Conservation (phyloP, 2,888 invertebrate genomes). For the Minunthozetes semirufus region DNA sequence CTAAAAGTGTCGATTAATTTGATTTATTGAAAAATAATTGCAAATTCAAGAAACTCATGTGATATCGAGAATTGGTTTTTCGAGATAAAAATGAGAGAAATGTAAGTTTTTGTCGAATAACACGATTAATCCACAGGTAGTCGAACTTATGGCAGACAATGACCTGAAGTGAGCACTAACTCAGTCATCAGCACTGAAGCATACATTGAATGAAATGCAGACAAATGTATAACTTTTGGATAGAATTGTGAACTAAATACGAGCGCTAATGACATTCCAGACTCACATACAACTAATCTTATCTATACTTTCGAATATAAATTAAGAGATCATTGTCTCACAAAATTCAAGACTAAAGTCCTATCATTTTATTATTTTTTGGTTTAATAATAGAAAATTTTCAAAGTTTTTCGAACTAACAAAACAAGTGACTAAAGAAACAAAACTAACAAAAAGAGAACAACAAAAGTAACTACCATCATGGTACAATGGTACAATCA, state of each 20-base stretch:
- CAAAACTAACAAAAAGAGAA: too few species aligned
- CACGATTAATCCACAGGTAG: constrained; percentile 21
- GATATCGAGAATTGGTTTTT: not conserved
- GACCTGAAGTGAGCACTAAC: constrained; percentile 21
- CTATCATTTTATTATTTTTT: too few species aligned
- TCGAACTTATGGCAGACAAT: constrained; percentile 31
- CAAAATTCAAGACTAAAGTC: too few species aligned
- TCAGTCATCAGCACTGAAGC: constrained; percentile 10
- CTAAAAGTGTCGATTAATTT: too few species aligned
- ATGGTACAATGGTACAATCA: too few species aligned
- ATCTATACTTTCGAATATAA: not conserved
- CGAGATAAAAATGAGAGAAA: not conserved
- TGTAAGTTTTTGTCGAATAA: not conserved
- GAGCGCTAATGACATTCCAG: constrained; percentile 19
- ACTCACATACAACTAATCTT: not conserved
- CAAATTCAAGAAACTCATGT: too few species aligned
- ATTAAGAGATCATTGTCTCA: constrained; percentile 14
- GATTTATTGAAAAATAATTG: too few species aligned
- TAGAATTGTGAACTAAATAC: constrained; percentile 25
- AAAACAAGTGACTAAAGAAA: too few species aligned
- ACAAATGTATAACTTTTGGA: constrained; percentile 21
- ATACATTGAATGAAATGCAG: not conserved
- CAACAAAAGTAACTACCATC: too few species aligned
- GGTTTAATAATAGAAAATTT: too few species aligned
- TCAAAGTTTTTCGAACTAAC: too few species aligned